phyloP scores from a whole-genome alignment of 1,140 invertebrate species.

The Oryctes rhinoceros region DNA sequence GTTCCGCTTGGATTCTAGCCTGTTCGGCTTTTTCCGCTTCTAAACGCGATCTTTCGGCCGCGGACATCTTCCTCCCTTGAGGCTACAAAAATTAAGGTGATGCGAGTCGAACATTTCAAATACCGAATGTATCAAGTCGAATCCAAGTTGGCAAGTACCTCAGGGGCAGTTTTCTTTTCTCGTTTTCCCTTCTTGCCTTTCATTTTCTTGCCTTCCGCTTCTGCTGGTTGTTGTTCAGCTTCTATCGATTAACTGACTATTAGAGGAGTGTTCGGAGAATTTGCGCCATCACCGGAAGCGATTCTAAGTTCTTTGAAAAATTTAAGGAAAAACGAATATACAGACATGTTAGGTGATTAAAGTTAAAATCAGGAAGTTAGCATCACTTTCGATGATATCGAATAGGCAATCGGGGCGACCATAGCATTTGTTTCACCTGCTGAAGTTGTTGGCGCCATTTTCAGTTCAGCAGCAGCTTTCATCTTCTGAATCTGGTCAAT shows the following conservation, averaged over 20 bases:
- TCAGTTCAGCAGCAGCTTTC: conserved; percentile 6
- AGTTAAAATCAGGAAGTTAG: too few relatives aligned
- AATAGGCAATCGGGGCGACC: too few relatives aligned
- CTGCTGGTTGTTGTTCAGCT: neutral
- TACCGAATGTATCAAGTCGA: too few relatives aligned
- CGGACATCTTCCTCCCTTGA: neutral
- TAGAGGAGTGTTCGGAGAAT: neutral
- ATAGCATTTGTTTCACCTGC: neutral
- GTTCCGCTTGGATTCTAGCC: conserved; percentile 49
- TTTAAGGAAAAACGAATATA: too few relatives aligned
- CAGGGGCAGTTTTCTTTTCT: neutral
- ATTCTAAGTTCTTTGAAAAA: too few relatives aligned
- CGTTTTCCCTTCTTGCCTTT: neutral
- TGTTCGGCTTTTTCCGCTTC: conserved; percentile 20
- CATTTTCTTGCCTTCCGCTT: neutral
- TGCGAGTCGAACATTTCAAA: too few relatives aligned
- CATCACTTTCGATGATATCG: too few relatives aligned
- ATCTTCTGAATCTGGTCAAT: conserved; percentile 21
- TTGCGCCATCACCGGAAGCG: too few relatives aligned
- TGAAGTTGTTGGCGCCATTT: neutral
- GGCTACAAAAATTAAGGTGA: too few relatives aligned
- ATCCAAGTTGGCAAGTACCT: neutral
- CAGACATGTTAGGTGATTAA: too few relatives aligned
- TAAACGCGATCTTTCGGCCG: neutral
- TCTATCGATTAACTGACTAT: neutral